These are phyloP conservation scores for Motacilla alba DNA, from an alignment of 2,113 vertebrate genomes.

Conservation along the genomic window DNA sequence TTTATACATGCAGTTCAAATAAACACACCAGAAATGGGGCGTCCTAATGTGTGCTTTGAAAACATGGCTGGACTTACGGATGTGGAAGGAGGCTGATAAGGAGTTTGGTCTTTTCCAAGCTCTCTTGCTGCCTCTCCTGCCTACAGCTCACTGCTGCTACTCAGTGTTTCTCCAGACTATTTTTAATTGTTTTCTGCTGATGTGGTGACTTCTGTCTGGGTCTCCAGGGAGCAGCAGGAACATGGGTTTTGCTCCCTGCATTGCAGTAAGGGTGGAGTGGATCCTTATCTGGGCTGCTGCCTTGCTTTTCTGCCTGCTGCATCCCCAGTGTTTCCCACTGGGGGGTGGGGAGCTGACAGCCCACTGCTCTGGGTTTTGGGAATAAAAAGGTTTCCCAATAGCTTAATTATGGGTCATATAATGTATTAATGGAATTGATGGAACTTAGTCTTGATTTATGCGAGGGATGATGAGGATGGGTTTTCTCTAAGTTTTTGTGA, in stretches of 20 bases:
- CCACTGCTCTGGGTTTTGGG: not conserved
- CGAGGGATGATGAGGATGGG: not conserved
- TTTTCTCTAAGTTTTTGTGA: not conserved
- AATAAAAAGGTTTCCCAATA: not conserved
- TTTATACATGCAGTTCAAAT: not conserved
- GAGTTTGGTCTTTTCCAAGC: not conserved
- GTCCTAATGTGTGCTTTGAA: not conserved
- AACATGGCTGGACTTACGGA: not conserved
- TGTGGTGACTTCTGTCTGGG: not conserved
- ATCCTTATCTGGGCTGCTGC: not conserved
- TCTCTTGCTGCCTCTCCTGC: not conserved
- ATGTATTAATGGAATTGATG: not conserved
- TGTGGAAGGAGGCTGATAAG: not conserved
- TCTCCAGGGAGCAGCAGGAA: not conserved
- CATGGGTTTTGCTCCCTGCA: not conserved
- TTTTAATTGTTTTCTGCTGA: not conserved
- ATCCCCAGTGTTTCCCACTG: not conserved
- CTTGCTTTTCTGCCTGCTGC: not conserved
- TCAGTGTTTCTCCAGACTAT: not conserved
- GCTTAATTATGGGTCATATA: not conserved
- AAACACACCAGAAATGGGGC: not conserved
- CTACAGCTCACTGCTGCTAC: not conserved
- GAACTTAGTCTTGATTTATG: not conserved
- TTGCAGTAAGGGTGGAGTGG: rapidly evolving
- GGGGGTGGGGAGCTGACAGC: not conserved